Conservation (phyloP, 2,113 vertebrate species). For the Regulus satrapa region DNA sequence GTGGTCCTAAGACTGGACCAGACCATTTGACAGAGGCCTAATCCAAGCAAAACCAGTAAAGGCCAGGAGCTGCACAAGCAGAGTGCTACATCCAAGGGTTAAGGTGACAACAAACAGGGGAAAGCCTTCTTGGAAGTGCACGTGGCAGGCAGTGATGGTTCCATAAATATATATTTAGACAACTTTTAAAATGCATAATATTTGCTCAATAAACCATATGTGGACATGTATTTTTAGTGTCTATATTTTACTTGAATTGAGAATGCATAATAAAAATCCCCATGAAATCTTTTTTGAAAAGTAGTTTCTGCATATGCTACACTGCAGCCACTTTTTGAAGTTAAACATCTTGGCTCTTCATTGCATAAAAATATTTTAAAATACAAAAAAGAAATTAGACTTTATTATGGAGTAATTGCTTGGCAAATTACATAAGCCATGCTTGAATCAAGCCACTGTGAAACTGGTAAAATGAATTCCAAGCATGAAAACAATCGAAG, state of each 20-base stretch:
- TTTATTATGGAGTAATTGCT: slow-evolving; percentile 63
- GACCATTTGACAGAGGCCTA: not conserved
- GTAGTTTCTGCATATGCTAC: slow-evolving; percentile 43
- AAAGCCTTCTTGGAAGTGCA: slow-evolving; percentile 20
- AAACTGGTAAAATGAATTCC: slow-evolving; percentile 49
- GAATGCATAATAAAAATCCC: slow-evolving; percentile 42
- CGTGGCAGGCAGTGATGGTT: slow-evolving; percentile 17
- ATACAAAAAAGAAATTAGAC: slow-evolving; percentile 62
- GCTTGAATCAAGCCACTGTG: slow-evolving; percentile 60
- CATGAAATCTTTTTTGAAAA: slow-evolving; percentile 44
- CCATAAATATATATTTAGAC: slow-evolving; percentile 62
- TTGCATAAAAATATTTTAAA: slow-evolving; percentile 63
- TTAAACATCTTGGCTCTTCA: slow-evolving; percentile 31
- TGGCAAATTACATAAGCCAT: slow-evolving; percentile 63
- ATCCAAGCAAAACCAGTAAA: not conserved
- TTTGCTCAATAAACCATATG: slow-evolving; percentile 71
- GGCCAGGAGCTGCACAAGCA: not conserved
- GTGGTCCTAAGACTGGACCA: not conserved
- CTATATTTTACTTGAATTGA: slow-evolving; percentile 58
- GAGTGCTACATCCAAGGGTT: not conserved
- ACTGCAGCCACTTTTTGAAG: slow-evolving; percentile 33
- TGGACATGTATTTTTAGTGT: slow-evolving; percentile 63
- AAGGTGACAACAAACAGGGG: not conserved
- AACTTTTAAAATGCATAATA: slow-evolving; percentile 63
- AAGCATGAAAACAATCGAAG: slow-evolving; percentile 30